Percentiles rank a stretch among this genome's conserved stretches.
phyloP scores from a whole-genome alignment of 2,797 vertebrate genomes.

The Peromyscus attwateri region DNA sequence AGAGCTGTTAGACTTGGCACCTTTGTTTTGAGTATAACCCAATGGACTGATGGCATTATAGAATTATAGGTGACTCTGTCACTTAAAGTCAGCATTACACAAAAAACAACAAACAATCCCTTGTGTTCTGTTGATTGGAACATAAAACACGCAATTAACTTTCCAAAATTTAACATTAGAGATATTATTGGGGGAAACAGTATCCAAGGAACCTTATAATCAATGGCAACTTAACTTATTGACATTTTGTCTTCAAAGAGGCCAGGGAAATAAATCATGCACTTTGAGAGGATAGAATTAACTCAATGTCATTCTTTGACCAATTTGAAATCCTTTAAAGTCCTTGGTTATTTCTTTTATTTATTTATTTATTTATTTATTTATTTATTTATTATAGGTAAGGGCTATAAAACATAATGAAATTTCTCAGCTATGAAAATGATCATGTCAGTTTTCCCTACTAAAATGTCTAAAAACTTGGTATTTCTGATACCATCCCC shows the following conservation, averaged over 20 bases:
- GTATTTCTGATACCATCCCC: not conserved
- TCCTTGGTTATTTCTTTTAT: not conserved
- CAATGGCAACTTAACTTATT: not conserved
- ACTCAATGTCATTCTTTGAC: not conserved
- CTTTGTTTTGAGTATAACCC: not conserved
- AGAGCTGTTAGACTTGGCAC: slow-evolving; percentile 17
- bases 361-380: no score
- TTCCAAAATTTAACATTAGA: slow-evolving; percentile 33
- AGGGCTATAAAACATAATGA: not conserved
- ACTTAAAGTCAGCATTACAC: slow-evolving; percentile 22
- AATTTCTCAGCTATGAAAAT: slow-evolving; percentile 23
- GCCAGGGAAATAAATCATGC: not conserved
- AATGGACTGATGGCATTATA: not conserved
- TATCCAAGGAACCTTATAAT: not conserved
- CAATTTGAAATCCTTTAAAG: slow-evolving; percentile 16
- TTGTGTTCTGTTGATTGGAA: not conserved
- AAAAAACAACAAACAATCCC: not conserved
- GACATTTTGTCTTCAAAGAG: not conserved
- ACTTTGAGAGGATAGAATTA: not conserved
- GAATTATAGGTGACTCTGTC: not conserved
- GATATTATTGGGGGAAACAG: not conserved
- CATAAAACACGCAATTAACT: slow-evolving; percentile 17
- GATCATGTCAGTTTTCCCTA: not conserved
- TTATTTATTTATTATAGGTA: not conserved
- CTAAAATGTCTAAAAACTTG: not conserved